These are phyloP conservation scores for Caracal caracal DNA, from an alignment of 2,113 vertebrate species.

Conservation along the genomic window DNA sequence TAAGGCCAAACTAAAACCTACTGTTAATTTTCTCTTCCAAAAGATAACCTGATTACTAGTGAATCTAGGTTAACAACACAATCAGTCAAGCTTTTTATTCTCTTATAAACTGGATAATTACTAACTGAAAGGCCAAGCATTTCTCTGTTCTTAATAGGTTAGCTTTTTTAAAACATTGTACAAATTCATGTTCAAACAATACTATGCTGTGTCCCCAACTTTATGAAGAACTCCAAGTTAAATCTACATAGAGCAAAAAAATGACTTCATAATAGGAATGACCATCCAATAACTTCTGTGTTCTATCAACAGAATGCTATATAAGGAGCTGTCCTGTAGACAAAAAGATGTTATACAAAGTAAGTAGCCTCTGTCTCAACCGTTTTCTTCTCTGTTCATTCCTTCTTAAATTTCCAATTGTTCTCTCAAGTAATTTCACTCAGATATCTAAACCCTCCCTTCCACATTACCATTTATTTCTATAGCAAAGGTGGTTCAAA, in stretches of 20 bases:
- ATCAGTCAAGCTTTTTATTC: neutral
- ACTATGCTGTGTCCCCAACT: neutral
- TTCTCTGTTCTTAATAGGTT: constrained; percentile 33
- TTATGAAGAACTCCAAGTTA: constrained; percentile 17
- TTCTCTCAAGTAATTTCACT: constrained; percentile 2
- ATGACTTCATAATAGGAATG: constrained; percentile 3
- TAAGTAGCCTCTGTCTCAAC: neutral
- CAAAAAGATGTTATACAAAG: neutral
- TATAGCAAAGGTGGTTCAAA: constrained; percentile 28
- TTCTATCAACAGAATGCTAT: neutral
- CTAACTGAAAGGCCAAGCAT: neutral
- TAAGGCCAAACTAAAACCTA: constrained; percentile 2
- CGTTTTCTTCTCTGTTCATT: neutral
- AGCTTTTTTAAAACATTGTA: neutral
- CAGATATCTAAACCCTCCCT: neutral
- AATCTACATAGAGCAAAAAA: constrained; percentile 22
- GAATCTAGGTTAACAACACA: constrained; percentile 6
- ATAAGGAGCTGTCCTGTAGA: neutral
- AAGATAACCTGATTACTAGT: neutral
- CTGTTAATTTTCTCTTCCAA: constrained; percentile 29
- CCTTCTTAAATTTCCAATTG: constrained; percentile 8
- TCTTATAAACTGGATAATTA: constrained; percentile 32
- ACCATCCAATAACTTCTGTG: neutral
- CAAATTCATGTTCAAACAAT: constrained; percentile 33
- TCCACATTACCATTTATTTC: constrained; percentile 16